A percentile compares a stretch with the other conserved stretches of the same genome.
These are phyloP conservation scores for Tringa solitaria DNA, from an alignment of 2,113 vertebrate genomes.

Conservation along the genomic window DNA sequence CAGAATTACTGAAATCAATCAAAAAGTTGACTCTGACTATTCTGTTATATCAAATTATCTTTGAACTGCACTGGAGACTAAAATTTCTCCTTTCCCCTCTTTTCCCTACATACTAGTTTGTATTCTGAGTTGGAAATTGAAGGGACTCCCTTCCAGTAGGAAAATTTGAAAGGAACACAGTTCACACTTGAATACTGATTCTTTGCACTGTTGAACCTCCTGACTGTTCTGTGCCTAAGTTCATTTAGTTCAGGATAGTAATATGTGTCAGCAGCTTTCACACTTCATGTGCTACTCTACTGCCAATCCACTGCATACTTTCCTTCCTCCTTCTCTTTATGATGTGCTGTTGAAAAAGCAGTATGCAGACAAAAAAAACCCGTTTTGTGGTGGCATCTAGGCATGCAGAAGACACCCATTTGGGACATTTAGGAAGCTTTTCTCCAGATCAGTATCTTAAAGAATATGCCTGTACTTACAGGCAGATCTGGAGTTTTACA, in stretches of 20 bases:
- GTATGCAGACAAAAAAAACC: too few species aligned
- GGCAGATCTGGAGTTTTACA: not conserved
- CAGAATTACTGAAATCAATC: not conserved
- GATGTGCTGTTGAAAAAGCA: not conserved
- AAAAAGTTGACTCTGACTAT: not conserved
- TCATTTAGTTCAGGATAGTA: not conserved
- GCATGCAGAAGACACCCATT: not conserved
- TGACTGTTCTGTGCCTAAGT: not conserved
- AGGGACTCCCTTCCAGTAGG: not conserved
- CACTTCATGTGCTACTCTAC: not conserved
- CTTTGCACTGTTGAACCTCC: not conserved
- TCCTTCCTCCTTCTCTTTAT: not conserved
- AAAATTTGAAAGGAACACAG: not conserved
- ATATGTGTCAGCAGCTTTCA: not conserved
- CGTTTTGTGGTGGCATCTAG: not conserved
- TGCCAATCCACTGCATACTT: not conserved
- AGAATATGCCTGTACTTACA: not conserved
- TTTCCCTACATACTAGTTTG: not conserved
- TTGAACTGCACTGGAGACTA: not conserved
- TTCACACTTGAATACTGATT: not conserved
- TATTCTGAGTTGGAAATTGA: not conserved
- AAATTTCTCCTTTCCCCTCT: not conserved
- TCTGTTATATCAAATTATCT: not conserved
- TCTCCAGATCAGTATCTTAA: not conserved
- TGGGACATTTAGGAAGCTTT: not conserved